phyloP scores from a whole-genome alignment of 2,888 invertebrate species.

The Dicyrtoma fusca region DNA sequence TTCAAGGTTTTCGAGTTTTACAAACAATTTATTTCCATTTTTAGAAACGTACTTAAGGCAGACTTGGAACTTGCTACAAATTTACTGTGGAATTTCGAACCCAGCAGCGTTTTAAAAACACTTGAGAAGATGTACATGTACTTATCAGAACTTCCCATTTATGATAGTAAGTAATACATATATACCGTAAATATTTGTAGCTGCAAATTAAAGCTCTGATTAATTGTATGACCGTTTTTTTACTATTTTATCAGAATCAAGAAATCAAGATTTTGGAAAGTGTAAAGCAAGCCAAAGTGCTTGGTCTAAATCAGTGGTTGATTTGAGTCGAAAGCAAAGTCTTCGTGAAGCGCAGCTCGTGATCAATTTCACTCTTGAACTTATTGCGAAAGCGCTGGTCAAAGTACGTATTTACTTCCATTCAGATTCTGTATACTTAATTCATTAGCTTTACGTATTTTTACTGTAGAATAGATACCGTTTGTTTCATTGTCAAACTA shows the following conservation, averaged over 20 bases:
- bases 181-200: neutral
- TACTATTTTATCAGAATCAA: slow-evolving; percentile 38
- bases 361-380: slow-evolving; percentile 50
- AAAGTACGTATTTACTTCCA: slow-evolving; percentile 41
- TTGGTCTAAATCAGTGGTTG: slow-evolving; percentile 49
- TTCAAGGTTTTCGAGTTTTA: slow-evolving; percentile 7
- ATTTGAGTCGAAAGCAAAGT: slow-evolving; percentile 50
- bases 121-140: slow-evolving; percentile 71
- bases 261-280: slow-evolving; percentile 40
- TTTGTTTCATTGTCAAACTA: slow-evolving; percentile 8
- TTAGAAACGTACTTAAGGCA: slow-evolving; percentile 52
- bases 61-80: slow-evolving; percentile 63
- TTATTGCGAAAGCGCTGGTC: slow-evolving; percentile 45
- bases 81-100: slow-evolving; percentile 70
- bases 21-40: slow-evolving; percentile 1
- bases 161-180: slow-evolving; percentile 59
- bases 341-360: slow-evolving; percentile 51
- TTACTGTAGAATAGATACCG: neutral
- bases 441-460: neutral
- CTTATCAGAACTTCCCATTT: slow-evolving; percentile 69
- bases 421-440: neutral
- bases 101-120: slow-evolving; percentile 67
- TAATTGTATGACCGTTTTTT: too few species aligned
- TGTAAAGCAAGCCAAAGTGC: slow-evolving; percentile 42
- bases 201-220: too few species aligned